phyloP scores from a whole-genome alignment of 2,113 vertebrate species.

The Thinocorus orbignyianus region DNA sequence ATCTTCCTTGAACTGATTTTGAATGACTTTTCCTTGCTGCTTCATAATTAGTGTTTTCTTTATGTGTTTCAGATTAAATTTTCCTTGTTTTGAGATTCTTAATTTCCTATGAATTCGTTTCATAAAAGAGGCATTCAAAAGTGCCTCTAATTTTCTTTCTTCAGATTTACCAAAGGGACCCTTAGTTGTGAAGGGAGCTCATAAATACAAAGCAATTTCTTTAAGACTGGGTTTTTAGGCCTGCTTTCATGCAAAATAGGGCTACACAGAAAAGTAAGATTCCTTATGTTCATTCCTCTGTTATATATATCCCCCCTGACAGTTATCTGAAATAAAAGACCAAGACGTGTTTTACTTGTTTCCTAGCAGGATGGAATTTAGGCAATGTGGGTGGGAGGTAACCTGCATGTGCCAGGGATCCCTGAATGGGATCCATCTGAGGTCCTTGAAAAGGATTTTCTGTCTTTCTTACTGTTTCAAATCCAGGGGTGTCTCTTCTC shows the following conservation, averaged over 20 bases:
- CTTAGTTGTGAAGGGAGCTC: background rate
- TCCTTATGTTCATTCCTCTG: background rate
- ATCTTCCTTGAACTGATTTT: background rate
- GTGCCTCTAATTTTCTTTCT: background rate
- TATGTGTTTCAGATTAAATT: background rate
- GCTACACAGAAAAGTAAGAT: background rate
- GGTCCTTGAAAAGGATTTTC: background rate
- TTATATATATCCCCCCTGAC: background rate
- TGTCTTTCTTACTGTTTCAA: background rate
- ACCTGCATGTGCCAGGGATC: background rate
- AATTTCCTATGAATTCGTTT: background rate
- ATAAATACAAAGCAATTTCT: background rate
- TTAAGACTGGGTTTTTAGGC: background rate
- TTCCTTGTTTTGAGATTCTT: background rate
- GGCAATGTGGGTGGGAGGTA: background rate
- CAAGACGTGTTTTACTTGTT: background rate
- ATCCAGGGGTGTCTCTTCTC: background rate
- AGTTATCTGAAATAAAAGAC: background rate
- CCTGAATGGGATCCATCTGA: background rate
- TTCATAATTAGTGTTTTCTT: background rate
- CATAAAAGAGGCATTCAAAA: background rate
- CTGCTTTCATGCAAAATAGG: background rate
- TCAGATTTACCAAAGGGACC: background rate
- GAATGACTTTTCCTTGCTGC: background rate
- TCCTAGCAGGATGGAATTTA: background rate